Conservation (phyloP, 2,113 vertebrate genomes). For the Semicossyphus pulcher region DNA sequence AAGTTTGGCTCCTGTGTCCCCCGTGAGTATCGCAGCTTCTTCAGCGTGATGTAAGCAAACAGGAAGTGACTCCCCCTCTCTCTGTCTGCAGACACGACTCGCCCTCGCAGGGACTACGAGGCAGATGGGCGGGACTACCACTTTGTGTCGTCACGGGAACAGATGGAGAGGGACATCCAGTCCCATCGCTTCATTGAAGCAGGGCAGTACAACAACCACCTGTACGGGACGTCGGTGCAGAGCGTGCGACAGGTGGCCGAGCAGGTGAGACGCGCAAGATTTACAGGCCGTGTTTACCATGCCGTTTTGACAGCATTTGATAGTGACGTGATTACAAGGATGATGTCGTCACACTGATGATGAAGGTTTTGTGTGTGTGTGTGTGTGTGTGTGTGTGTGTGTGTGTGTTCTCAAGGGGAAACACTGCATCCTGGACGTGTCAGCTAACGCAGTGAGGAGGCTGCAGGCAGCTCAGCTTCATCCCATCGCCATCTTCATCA, state of each 20-base stretch:
- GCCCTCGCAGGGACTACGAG: conserved; percentile 91
- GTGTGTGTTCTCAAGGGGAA: conserved; percentile 62
- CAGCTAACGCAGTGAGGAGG: conserved; percentile 72
- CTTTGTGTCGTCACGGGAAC: conserved; percentile 92
- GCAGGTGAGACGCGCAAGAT: conserved; percentile 78
- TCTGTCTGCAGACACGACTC: conserved; percentile 86
- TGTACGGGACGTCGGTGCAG: conserved; percentile 91
- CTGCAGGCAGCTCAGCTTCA: conserved; percentile 88
- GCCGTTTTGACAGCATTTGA: no score
- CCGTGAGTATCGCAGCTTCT: conserved; percentile 76
- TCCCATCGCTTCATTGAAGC: conserved; percentile 92
- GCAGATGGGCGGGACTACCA: conserved; percentile 92
- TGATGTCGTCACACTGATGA: no score
- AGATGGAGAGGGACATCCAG: conserved; percentile 95
- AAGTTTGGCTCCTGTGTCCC: conserved; percentile 92
- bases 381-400: conserved; percentile 16
- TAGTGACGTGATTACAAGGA: no score
- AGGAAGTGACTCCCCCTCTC: conserved; percentile 7
- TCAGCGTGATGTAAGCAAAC: accelerated
- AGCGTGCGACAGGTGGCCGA: conserved; percentile 89
- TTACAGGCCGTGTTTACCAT: no score
- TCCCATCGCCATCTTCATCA: conserved; percentile 91
- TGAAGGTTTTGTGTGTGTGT: no score
- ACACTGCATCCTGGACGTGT: conserved; percentile 79
- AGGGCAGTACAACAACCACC: conserved; percentile 91